These are phyloP conservation scores for Capitulum mitella DNA, from an alignment of 2,888 invertebrate genomes.

Conservation along the genomic window DNA sequence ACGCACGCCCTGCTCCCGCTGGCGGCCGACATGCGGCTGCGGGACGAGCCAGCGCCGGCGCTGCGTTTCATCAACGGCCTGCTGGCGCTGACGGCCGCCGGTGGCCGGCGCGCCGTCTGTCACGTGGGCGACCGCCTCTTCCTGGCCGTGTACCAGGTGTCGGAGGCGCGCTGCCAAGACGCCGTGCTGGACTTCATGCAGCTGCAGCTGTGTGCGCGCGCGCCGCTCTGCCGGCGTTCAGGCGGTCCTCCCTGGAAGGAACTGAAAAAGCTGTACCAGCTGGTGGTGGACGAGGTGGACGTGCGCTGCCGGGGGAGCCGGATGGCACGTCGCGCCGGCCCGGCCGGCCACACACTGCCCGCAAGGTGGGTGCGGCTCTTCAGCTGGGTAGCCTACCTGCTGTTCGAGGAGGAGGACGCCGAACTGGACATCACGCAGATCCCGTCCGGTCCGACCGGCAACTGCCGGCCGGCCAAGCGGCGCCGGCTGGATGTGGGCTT, in stretches of 20 bases:
- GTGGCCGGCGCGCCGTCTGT: neutral
- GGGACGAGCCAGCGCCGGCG: neutral
- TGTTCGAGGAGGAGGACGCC: neutral
- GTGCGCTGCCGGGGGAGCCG: neutral
- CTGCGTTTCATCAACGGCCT: neutral
- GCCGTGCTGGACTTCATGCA: neutral
- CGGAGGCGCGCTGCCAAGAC: neutral
- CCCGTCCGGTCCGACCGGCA: neutral
- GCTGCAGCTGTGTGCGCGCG: conserved; percentile 9
- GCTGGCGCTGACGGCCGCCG: neutral
- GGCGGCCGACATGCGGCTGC: neutral
- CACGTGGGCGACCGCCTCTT: neutral
- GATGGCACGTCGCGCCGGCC: neutral
- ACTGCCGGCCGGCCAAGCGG: neutral
- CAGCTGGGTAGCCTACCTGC: neutral
- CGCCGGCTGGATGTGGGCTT: neutral
- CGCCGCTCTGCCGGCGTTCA: neutral
- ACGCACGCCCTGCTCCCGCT: neutral
- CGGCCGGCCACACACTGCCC: neutral
- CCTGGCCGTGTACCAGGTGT: neutral
- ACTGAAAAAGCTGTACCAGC: conserved; percentile 4
- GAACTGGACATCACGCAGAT: neutral
- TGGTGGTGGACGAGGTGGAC: conserved; percentile 5
- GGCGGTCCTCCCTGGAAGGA: too few species aligned
- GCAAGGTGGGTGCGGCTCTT: neutral